phyloP scores from a whole-genome alignment of 2,888 invertebrate species.

The Heliconius charithonia region DNA sequence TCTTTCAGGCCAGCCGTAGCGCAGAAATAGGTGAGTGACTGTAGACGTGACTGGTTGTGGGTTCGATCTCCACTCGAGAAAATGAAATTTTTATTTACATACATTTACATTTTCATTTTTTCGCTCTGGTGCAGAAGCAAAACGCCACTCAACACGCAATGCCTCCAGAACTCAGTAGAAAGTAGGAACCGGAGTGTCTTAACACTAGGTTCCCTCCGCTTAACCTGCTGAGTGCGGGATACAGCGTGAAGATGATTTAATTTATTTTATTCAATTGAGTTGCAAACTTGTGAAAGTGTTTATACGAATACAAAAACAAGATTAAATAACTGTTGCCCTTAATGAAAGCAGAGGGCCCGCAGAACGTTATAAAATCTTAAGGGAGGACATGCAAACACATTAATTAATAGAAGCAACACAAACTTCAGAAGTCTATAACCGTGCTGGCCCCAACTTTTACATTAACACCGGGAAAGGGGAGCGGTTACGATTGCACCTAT shows the following conservation, averaged over 20 bases:
- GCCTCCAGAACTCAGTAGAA: too few relatives aligned
- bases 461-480: conserved; percentile 69
- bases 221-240: too few relatives aligned
- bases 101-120: too few relatives aligned
- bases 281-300: neutral
- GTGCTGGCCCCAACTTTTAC: conserved; percentile 73
- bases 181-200: too few relatives aligned
- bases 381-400: conserved; percentile 76
- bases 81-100: too few relatives aligned
- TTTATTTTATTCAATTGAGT: neutral
- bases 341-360: conserved; percentile 46
- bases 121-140: too few relatives aligned
- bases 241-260: neutral
- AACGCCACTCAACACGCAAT: too few relatives aligned
- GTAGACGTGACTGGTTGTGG: too few relatives aligned
- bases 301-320: conserved; percentile 30
- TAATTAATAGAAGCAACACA: conserved; percentile 77
- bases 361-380: conserved; percentile 60
- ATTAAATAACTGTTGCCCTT: conserved; percentile 34
- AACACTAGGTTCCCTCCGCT: too few relatives aligned
- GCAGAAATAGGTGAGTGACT: too few relatives aligned
- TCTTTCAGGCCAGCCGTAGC: too few relatives aligned
- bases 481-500: conserved; percentile 74
- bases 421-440: conserved; percentile 73
- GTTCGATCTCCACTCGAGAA: too few relatives aligned